These are phyloP conservation scores for Sebastes vulpes DNA, from an alignment of 2,797 vertebrate species.

Conservation along the genomic window DNA sequence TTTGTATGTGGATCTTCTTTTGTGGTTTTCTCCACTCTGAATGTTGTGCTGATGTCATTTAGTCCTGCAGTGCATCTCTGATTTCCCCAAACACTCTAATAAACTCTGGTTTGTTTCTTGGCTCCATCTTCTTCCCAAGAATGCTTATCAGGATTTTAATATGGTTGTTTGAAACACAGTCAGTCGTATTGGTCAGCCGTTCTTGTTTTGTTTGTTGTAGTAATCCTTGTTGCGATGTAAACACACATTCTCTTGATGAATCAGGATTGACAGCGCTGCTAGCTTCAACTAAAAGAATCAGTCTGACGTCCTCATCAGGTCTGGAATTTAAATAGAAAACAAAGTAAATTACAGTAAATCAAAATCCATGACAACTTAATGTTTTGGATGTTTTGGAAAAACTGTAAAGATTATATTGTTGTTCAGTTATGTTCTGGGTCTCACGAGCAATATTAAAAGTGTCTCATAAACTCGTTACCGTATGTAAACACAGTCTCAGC, in stretches of 20 bases:
- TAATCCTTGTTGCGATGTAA: neutral
- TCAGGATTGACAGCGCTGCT: neutral
- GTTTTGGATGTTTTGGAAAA: neutral
- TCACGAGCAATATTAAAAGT: neutral
- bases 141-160: neutral
- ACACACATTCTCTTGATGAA: neutral
- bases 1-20: neutral
- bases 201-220: neutral
- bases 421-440: neutral
- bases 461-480: neutral
- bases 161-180: neutral
- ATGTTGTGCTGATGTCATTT: neutral
- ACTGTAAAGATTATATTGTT: neutral
- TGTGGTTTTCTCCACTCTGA: neutral
- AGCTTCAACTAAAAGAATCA: neutral
- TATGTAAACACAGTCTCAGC: conserved; percentile 9
- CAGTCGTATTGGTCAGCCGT: neutral
- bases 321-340: too few species aligned
- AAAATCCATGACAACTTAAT: neutral
- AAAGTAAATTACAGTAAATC: neutral
- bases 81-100: neutral
- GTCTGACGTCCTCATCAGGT: neutral
- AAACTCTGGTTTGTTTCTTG: neutral
- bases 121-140: neutral
- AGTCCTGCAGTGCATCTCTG: neutral